Evolutionary conservation across 2,113 vertebrate species (phyloP).

Genomic region (Tinamus guttatus): DNA sequence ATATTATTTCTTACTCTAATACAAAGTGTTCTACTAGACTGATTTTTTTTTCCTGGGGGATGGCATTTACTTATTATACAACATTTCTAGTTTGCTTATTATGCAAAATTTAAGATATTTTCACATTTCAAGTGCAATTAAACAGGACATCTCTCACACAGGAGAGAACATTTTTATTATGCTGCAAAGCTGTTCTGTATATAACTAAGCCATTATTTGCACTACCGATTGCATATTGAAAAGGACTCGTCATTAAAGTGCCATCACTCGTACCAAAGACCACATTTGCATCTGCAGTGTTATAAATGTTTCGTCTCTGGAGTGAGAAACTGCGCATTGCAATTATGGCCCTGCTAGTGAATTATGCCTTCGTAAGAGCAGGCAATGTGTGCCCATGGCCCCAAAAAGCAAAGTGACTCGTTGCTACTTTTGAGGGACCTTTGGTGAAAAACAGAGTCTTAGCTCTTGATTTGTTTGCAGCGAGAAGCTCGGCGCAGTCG

Average conservation of each 20-base stretch:
- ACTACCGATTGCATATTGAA: not conserved
- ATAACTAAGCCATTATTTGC: not conserved
- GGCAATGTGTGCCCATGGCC: rapidly evolving
- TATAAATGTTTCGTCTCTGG: not conserved
- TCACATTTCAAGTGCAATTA: not conserved
- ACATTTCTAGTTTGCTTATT: not conserved
- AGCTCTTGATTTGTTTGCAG: not conserved
- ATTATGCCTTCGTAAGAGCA: not conserved
- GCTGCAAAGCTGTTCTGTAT: not conserved
- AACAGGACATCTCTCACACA: not conserved
- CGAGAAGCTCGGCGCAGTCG: not conserved
- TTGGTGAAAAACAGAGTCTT: not conserved
- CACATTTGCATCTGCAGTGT: not conserved
- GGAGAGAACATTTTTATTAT: not conserved
- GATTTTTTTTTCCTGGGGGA: not conserved
- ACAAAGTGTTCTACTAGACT: not conserved
- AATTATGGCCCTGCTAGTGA: not conserved
- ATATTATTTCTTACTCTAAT: not conserved
- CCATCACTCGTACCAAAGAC: rapidly evolving
- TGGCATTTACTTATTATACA: not conserved
- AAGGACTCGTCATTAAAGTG: not conserved
- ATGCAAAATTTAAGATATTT: not conserved
- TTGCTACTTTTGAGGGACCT: not conserved
- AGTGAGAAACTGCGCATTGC: not conserved
- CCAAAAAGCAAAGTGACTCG: not conserved